phyloP scores from a whole-genome alignment of 2,888 invertebrate genomes.

The Campopleginae sp. region DNA sequence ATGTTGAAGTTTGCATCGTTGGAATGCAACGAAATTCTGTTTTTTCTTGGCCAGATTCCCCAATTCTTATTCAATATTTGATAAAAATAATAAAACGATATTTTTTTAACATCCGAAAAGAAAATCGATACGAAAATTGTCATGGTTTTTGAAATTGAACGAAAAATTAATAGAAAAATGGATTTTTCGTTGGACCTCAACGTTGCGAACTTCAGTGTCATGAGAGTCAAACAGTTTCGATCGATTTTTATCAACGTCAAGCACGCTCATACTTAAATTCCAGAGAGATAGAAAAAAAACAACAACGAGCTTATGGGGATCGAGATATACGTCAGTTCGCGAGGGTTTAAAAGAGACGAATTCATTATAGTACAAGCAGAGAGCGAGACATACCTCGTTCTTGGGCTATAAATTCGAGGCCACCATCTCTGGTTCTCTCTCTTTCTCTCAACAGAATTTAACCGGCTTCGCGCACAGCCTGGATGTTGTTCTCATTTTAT shows the following conservation, averaged over 20 bases:
- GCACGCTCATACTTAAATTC: neutral
- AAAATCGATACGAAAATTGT: too few relatives aligned
- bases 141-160: too few relatives aligned
- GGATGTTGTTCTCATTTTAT: constrained; percentile 21
- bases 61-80: too few relatives aligned
- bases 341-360: constrained; percentile 13
- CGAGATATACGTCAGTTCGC: constrained; percentile 56
- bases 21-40: too few relatives aligned
- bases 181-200: too few relatives aligned
- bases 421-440: constrained; percentile 24
- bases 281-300: neutral
- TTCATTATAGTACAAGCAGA: neutral
- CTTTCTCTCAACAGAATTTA: constrained; percentile 54
- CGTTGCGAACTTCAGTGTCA: too few relatives aligned
- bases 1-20: too few relatives aligned
- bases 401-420: constrained; percentile 63
- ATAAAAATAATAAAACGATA: too few relatives aligned
- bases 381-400: constrained; percentile 42
- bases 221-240: neutral
- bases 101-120: too few relatives aligned
- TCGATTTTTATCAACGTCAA: neutral
- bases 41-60: too few relatives aligned
- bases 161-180: too few relatives aligned
- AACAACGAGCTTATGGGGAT: constrained; percentile 28
- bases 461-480: constrained; percentile 46